Base-by-base conservation (phyloP, 2,888 invertebrate genomes). In the Microctonus aethiopoides region DNA sequence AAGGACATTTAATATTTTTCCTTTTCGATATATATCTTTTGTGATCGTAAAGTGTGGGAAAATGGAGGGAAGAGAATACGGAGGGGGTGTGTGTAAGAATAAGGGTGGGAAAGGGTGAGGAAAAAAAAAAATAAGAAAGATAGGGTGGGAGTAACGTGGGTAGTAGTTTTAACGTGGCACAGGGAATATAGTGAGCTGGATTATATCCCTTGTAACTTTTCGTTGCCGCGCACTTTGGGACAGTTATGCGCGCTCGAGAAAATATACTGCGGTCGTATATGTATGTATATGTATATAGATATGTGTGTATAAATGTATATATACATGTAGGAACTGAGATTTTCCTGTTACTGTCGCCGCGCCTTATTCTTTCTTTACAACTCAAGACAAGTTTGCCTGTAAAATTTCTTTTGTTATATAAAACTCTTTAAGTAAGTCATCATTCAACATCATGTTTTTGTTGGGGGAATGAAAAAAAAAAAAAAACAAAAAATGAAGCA, bases 231-330 rank as follows among this genome's bases (percentile, higher is more conserved):
- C 36, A 39, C 46, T 62, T 62, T 46, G 41, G 11, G 62, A 62
- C 62, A 62, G 62, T 62, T 62, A 62, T 62, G 62, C 62, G 62
- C 46, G 39, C 24, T 26, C 46, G 24, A 62, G 46, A 29, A 62
- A 62, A 62, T 62, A 62, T 39, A 62, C 26, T 62, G 62, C 62
- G 62, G 62, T 62, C 26, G 41, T 13, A 20, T 60, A 32, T 22
- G 24, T 34, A 36, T 60, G 36, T 36, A 36, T 36, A 32, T 60
- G 11, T 13, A 22, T 39, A n/a, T n/a, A n/a, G n/a, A n/a, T n/a
- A n/a, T n/a, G n/a, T n/a, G n/a, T n/a, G n/a, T n/a, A n/a, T n/a
- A n/a, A n/a, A n/a, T n/a, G n/a, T n/a, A n/a, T n/a, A n/a, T n/a
- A n/a, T n/a, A n/a, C n/a, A n/a, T n/a, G n/a, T n/a, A n/a, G n/a